phyloP scores from a whole-genome alignment of 2,888 invertebrate species.

The Acronicta alni region DNA sequence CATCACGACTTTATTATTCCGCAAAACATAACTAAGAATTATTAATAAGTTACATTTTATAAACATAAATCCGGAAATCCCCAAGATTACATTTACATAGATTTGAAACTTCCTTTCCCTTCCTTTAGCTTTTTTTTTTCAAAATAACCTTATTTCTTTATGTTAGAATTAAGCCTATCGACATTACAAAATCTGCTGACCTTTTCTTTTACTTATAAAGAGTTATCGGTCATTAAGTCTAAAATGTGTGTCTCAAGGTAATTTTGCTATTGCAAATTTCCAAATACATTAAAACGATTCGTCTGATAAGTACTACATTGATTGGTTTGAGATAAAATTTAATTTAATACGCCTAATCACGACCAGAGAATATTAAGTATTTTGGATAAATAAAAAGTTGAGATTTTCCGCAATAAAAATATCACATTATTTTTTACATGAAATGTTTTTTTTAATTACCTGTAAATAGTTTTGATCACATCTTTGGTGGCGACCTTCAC shows the following conservation, averaged over 20 bases:
- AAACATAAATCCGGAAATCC: too few relatives aligned
- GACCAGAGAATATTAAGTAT: not conserved
- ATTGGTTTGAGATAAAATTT: slow-evolving; percentile 15
- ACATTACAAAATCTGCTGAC: slow-evolving; percentile 21
- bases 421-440: too few relatives aligned
- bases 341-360: slow-evolving; percentile 10
- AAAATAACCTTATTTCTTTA: not conserved
- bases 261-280: slow-evolving; percentile 30
- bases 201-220: slow-evolving; percentile 28
- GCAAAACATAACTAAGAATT: too few relatives aligned
- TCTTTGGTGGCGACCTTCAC: not conserved
- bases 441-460: too few relatives aligned
- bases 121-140: slow-evolving; percentile 8
- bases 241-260: slow-evolving; percentile 41
- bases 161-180: slow-evolving; percentile 1
- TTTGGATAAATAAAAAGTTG: too few relatives aligned
- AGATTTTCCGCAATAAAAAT: too few relatives aligned
- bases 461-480: not conserved
- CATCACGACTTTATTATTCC: too few relatives aligned
- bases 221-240: slow-evolving; percentile 27
- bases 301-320: slow-evolving; percentile 9
- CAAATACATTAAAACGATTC: slow-evolving; percentile 12
- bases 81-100: too few relatives aligned
- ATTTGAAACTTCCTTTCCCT: not conserved
- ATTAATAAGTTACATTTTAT: too few relatives aligned